A percentile compares a stretch with the other conserved stretches of the same genome.
phyloP scores from a whole-genome alignment of 1,140 invertebrate species.

The Hyles euphorbiae region DNA sequence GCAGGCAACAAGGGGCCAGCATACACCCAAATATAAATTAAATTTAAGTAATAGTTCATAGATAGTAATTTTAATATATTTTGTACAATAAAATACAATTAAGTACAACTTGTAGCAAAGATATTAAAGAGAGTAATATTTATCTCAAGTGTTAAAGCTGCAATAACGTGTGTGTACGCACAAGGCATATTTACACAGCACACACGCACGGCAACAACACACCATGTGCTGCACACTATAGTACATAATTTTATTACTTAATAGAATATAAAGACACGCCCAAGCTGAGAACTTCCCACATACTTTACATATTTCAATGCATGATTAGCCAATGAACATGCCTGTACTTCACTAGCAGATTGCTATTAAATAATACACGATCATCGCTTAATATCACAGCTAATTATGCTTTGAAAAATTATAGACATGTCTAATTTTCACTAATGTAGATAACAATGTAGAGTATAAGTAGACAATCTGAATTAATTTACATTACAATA shows the following conservation, averaged over 20 bases:
- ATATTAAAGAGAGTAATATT: slow-evolving; percentile 77
- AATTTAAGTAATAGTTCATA: slow-evolving; percentile 71
- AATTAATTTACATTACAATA: slow-evolving; percentile 75
- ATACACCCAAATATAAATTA: slow-evolving; percentile 74
- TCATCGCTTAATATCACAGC: slow-evolving; percentile 74
- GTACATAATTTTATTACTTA: slow-evolving; percentile 73
- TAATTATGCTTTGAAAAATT: slow-evolving; percentile 75
- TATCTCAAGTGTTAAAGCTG: slow-evolving; percentile 74
- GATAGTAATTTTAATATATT: slow-evolving; percentile 76
- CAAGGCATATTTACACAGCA: slow-evolving; percentile 74
- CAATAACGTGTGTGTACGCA: slow-evolving; percentile 74
- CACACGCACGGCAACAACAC: slow-evolving; percentile 68
- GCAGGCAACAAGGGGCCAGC: slow-evolving; percentile 66
- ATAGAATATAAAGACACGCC: slow-evolving; percentile 73
- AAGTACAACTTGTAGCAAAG: slow-evolving; percentile 78
- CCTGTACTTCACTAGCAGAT: slow-evolving; percentile 67
- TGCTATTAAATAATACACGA: slow-evolving; percentile 74
- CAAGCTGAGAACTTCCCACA: slow-evolving; percentile 65
- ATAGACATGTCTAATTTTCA: slow-evolving; percentile 75
- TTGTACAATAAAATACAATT: slow-evolving; percentile 78
- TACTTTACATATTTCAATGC: slow-evolving; percentile 74
- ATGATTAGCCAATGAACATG: slow-evolving; percentile 75
- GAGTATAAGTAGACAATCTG: slow-evolving; percentile 74
- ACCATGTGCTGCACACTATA: slow-evolving; percentile 72
- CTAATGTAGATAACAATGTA: slow-evolving; percentile 75